Conservation (phyloP, 2,888 invertebrate genomes). For the Tipula unca region DNA sequence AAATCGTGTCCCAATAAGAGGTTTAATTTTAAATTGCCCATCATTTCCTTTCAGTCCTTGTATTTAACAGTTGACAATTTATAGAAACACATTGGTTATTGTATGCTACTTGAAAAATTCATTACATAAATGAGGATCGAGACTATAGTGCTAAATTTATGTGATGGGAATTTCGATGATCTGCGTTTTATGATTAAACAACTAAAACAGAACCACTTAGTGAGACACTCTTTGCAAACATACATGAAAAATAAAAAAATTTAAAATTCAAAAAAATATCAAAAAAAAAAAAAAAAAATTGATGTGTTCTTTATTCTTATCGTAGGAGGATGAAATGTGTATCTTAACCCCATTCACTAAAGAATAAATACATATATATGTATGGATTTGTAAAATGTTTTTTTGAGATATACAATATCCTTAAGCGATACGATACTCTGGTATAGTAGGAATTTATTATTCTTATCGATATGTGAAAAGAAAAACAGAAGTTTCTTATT, state of each 20-base stretch:
- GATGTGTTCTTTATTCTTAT: not conserved
- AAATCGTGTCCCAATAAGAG: not conserved
- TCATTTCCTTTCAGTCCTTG: too few species aligned
- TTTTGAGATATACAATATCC: not conserved
- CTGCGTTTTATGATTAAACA: too few species aligned
- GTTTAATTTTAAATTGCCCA: too few species aligned
- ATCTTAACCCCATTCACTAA: not conserved
- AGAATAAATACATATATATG: not conserved
- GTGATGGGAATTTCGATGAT: too few species aligned
- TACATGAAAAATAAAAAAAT: not conserved
- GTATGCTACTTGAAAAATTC: too few species aligned
- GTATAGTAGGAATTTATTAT: not conserved
- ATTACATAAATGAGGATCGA: too few species aligned
- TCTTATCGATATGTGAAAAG: not conserved
- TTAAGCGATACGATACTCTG: not conserved
- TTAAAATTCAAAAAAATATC: not conserved
- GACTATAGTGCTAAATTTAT: too few species aligned
- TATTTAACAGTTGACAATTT: too few species aligned
- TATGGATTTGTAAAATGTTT: not conserved
- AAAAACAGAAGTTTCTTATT: not conserved
- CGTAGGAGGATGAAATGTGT: not conserved
- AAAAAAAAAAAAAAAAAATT: not conserved
- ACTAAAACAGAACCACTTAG: too few species aligned
- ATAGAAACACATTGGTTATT: too few species aligned
- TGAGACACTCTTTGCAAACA: too few species aligned